A percentile compares a stretch with the other conserved stretches of the same genome.
These are phyloP conservation scores for Muscina levida DNA, from an alignment of 2,888 invertebrate species.

Conservation along the genomic window DNA sequence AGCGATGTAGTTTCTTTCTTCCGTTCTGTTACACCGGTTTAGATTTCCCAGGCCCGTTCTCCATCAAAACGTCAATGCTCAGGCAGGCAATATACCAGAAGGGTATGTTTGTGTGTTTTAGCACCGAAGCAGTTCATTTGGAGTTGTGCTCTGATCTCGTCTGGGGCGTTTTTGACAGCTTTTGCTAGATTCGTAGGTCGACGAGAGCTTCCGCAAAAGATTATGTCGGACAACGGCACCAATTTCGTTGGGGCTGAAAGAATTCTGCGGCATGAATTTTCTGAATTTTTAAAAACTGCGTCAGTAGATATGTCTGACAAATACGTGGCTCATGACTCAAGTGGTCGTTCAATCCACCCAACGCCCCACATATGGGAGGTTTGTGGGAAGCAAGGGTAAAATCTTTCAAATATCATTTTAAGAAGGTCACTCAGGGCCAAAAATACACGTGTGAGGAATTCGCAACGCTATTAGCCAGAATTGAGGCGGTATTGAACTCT, in stretches of 20 bases:
- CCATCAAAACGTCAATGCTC: no score
- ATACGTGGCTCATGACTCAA: slow-evolving; percentile 32
- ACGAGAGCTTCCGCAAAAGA: neutral
- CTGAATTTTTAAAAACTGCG: neutral
- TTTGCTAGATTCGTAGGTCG: slow-evolving; percentile 1
- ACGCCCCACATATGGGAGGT: slow-evolving; percentile 20
- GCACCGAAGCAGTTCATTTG: slow-evolving; percentile 12
- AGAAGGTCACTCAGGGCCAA: neutral
- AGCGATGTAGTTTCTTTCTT: neutral
- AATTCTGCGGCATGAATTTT: slow-evolving; percentile 16
- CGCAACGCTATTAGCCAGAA: slow-evolving; percentile 20
- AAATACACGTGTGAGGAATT: slow-evolving; percentile 41
- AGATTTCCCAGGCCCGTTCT: no score
- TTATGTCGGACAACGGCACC: slow-evolving; percentile 31
- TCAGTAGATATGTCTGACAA: neutral
- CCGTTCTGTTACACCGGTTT: no score
- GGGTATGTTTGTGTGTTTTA: neutral
- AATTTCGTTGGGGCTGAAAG: slow-evolving; percentile 53
- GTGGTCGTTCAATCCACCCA: slow-evolving; percentile 51
- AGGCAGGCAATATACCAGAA: neutral
- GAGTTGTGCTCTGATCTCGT: slow-evolving; percentile 14
- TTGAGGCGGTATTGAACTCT: slow-evolving; percentile 26
- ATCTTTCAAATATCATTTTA: neutral
- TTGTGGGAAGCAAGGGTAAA: slow-evolving; percentile 52
- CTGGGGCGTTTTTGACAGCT: slow-evolving; percentile 44